phyloP scores from a whole-genome alignment of 92 coral and sea anemone species.

The Ricordea florida region DNA sequence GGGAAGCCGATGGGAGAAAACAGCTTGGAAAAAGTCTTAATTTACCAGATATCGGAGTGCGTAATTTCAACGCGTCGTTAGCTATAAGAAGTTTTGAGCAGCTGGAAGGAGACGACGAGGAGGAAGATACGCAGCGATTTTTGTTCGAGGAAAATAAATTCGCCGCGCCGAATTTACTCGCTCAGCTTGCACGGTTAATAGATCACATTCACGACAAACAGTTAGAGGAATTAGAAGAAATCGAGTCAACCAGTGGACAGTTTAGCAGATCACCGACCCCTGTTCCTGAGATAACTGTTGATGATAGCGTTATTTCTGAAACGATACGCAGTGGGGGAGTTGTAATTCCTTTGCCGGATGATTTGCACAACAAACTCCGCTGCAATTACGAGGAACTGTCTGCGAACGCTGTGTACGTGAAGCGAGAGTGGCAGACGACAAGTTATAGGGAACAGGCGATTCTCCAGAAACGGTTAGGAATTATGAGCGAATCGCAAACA shows the following conservation, averaged over 20 bases:
- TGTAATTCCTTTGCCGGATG: slow-evolving; percentile 79
- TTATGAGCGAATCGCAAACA: slow-evolving; percentile 49
- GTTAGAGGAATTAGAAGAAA: slow-evolving; percentile 80
- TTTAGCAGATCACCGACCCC: slow-evolving; percentile 12
- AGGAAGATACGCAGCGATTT: slow-evolving; percentile 95
- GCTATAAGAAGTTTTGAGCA: slow-evolving; percentile 77
- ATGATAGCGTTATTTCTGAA: slow-evolving; percentile 31
- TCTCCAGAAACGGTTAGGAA: slow-evolving; percentile 65
- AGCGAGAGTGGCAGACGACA: slow-evolving; percentile 95
- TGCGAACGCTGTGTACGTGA: slow-evolving; percentile 74
- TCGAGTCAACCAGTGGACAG: slow-evolving; percentile 56
- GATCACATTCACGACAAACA: slow-evolving; percentile 81
- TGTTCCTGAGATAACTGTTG: slow-evolving; percentile 4
- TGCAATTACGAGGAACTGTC: slow-evolving; percentile 87
- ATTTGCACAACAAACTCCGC: slow-evolving; percentile 69
- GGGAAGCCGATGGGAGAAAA: slow-evolving; percentile 46
- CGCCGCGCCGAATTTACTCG: slow-evolving; percentile 95
- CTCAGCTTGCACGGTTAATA: slow-evolving; percentile 86
- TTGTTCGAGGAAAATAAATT: slow-evolving; percentile 95
- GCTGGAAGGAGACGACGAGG: slow-evolving; percentile 89
- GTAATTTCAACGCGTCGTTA: slow-evolving; percentile 42
- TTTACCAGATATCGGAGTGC: slow-evolving; percentile 61
- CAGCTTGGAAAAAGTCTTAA: slow-evolving; percentile 29
- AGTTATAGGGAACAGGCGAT: slow-evolving; percentile 93
- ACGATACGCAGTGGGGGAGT: slow-evolving; percentile 68